phyloP scores from a whole-genome alignment of 1,140 invertebrate genomes.

The Phenacoccus solenopsis region DNA sequence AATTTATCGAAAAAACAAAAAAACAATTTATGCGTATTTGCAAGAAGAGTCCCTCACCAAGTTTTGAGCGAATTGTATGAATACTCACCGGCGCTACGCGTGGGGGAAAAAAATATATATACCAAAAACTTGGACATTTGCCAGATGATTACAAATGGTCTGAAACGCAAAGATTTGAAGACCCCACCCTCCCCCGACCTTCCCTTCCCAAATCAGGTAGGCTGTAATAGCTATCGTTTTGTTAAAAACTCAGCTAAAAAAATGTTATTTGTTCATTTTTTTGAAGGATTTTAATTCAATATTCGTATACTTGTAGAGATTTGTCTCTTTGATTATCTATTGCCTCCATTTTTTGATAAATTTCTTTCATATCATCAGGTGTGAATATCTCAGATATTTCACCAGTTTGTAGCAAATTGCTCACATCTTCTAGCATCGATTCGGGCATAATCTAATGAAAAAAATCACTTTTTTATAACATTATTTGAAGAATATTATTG shows the following conservation, averaged over 20 bases:
- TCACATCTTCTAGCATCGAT: slow-evolving; percentile 85
- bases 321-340: slow-evolving; percentile 83
- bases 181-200: too few species aligned
- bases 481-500: slow-evolving; percentile 12
- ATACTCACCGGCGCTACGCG: background rate
- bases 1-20: too few species aligned
- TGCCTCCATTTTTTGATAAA: slow-evolving; percentile 86
- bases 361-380: slow-evolving; percentile 77
- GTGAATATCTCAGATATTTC: slow-evolving; percentile 86
- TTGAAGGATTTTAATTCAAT: background rate
- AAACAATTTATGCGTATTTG: too few species aligned
- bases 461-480: background rate
- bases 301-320: slow-evolving; percentile 51
- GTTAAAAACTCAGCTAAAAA: too few species aligned
- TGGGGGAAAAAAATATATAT: too few species aligned
- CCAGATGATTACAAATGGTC: background rate
- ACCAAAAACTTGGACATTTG: too few species aligned
- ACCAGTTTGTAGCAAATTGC: slow-evolving; percentile 84
- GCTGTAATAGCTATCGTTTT: too few species aligned
- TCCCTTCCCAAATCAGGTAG: too few species aligned
- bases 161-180: background rate
- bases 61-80: background rate
- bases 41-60: too few species aligned
- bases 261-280: slow-evolving; percentile 5
- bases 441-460: slow-evolving; percentile 72